Percentiles rank a stretch among this genome's conserved stretches.
These are phyloP conservation scores for Clarias laeviceps DNA, from an alignment of 2,797 vertebrate genomes.

Conservation along the genomic window DNA sequence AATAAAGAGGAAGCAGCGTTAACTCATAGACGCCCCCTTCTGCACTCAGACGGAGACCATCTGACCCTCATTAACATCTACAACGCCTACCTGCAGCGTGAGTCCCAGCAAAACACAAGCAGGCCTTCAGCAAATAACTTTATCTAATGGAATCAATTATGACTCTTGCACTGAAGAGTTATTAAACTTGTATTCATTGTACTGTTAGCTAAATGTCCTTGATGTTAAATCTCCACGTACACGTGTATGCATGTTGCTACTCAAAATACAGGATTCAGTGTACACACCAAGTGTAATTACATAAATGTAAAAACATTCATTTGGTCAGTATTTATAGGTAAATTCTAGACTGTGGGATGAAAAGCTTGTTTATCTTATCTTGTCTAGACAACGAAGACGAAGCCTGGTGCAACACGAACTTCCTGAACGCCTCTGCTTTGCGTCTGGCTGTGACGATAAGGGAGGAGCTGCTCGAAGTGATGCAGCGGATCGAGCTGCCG, in stretches of 20 bases:
- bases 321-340: neutral
- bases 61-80: slow-evolving; percentile 92
- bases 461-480: slow-evolving; percentile 86
- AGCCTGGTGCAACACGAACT: slow-evolving; percentile 85
- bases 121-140: neutral
- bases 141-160: neutral
- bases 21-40: slow-evolving; percentile 74
- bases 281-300: neutral
- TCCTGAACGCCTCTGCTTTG: slow-evolving; percentile 76
- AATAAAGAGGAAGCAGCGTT: slow-evolving; percentile 77
- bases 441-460: slow-evolving; percentile 82
- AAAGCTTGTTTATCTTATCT: slow-evolving; percentile 1
- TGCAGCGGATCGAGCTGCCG: slow-evolving; percentile 91
- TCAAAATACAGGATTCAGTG: neutral
- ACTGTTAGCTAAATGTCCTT: neutral
- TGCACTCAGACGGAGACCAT: slow-evolving; percentile 89
- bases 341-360: neutral
- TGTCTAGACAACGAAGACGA: slow-evolving; percentile 81
- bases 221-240: neutral
- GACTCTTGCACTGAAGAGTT: neutral
- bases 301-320: neutral
- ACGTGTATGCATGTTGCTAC: neutral
- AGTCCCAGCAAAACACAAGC: slow-evolving; percentile 56
- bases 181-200: neutral
- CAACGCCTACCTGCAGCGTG: slow-evolving; percentile 85